phyloP scores from a whole-genome alignment of 2,797 vertebrate genomes.

The Mus caroli region DNA sequence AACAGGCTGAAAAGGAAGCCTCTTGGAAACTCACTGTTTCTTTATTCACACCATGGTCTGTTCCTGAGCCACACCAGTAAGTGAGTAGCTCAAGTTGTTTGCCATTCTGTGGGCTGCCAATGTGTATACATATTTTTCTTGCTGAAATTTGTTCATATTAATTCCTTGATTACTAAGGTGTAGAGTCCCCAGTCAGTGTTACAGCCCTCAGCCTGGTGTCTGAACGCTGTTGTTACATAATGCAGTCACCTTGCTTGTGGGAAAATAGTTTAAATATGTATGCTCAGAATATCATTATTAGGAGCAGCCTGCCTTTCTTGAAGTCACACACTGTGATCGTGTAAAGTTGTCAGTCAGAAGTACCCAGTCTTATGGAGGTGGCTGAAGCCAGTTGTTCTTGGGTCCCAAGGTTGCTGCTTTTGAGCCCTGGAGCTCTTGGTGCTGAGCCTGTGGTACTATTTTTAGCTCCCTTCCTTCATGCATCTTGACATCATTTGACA shows the following conservation, averaged over 20 bases:
- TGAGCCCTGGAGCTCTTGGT: not conserved
- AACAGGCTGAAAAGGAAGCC: not conserved
- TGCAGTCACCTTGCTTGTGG: not conserved
- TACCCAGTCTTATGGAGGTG: rapidly evolving
- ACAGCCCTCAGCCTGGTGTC: not conserved
- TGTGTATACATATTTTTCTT: not conserved
- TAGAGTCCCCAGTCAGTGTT: not conserved
- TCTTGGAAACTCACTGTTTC: not conserved
- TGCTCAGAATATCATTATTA: not conserved
- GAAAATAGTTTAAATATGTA: not conserved
- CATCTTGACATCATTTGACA: slow-evolving; percentile 72
- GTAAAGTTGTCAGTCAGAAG: rapidly evolving
- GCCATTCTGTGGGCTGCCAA: not conserved
- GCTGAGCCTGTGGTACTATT: slow-evolving; percentile 64
- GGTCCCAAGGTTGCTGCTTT: not conserved
- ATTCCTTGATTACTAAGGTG: not conserved
- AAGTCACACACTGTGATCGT: not conserved
- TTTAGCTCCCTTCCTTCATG: slow-evolving; percentile 65
- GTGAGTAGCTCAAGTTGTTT: not conserved
- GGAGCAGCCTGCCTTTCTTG: not conserved
- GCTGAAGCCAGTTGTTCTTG: not conserved
- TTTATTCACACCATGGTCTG: rapidly evolving
- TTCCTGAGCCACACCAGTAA: not conserved
- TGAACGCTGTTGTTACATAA: slow-evolving; percentile 26
- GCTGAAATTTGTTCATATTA: not conserved